Conservation (phyloP, 2,113 vertebrate genomes). For the Meriones unguiculatus region DNA sequence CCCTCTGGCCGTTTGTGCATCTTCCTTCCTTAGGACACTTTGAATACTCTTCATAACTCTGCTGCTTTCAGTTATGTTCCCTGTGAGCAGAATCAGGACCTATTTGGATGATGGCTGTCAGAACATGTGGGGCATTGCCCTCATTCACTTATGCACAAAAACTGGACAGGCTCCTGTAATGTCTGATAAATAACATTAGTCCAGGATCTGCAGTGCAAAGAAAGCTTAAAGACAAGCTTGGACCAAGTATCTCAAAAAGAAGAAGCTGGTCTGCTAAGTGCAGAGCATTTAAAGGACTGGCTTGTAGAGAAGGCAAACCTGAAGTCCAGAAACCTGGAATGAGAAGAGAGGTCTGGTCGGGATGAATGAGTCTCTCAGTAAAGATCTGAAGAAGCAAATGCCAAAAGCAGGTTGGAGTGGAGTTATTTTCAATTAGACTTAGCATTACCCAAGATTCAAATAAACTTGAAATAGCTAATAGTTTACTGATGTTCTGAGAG, state of each 20-base stretch:
- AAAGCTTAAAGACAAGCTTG: neutral
- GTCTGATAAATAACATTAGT: neutral
- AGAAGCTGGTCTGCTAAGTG: neutral
- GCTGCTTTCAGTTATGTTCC: neutral
- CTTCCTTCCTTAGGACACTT: neutral
- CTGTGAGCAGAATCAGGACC: neutral
- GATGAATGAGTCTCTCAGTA: neutral
- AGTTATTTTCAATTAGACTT: conserved; percentile 51
- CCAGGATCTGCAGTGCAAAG: neutral
- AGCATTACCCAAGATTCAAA: conserved; percentile 28
- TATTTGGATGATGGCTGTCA: neutral
- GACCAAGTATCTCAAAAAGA: neutral
- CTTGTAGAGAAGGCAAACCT: neutral
- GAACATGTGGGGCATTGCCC: neutral
- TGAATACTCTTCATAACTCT: neutral
- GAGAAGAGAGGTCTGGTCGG: neutral
- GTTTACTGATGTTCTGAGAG: conserved; percentile 49
- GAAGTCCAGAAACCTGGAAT: neutral
- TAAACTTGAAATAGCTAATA: conserved; percentile 54
- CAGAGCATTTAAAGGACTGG: neutral
- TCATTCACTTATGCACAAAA: neutral
- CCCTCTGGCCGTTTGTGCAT: no score
- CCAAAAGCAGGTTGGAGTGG: neutral
- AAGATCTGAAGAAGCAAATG: conserved; percentile 13
- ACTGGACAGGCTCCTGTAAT: neutral